These are phyloP conservation scores for Cryptus viduatorius DNA, from an alignment of 2,888 invertebrate species.

Conservation along the genomic window DNA sequence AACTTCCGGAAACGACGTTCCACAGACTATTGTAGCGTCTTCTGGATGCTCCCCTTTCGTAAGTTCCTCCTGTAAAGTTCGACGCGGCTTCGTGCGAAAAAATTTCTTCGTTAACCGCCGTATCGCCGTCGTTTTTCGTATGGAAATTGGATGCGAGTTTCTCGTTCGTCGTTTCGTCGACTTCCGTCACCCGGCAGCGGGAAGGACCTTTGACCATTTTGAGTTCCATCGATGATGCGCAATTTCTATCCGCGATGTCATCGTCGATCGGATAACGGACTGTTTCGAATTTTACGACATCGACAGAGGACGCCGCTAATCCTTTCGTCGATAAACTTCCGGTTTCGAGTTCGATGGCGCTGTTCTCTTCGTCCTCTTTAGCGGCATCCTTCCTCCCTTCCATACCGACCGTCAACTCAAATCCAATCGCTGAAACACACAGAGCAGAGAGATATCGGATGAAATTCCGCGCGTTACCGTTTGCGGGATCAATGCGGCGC, in stretches of 20 bases:
- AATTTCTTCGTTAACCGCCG: background rate
- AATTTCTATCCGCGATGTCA: background rate
- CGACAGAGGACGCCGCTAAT: slow-evolving; percentile 5
- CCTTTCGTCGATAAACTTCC: background rate
- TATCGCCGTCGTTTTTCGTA: no score
- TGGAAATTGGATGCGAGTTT: background rate
- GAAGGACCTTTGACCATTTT: background rate
- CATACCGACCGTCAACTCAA: slow-evolving; percentile 26
- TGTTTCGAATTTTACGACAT: background rate
- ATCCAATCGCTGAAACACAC: slow-evolving; percentile 31
- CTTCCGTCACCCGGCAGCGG: background rate
- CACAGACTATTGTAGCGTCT: slow-evolving; percentile 13
- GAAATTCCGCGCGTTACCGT: slow-evolving; percentile 9
- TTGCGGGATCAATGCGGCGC: background rate
- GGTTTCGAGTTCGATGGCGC: slow-evolving; percentile 35
- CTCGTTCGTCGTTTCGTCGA: background rate
- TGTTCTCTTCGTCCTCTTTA: slow-evolving; percentile 28
- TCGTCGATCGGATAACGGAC: background rate
- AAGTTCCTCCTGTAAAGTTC: slow-evolving; percentile 1
- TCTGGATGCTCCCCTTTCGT: background rate
- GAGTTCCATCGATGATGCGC: background rate
- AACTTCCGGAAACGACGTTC: slow-evolving; percentile 7
- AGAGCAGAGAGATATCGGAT: background rate
- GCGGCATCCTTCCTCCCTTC: slow-evolving; percentile 27
- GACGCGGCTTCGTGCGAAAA: background rate